Percentiles rank a stretch among this genome's conserved stretches.
Evolutionary conservation across 2,888 invertebrate genomes (phyloP).

Genomic region (Coenonympha glycerion): DNA sequence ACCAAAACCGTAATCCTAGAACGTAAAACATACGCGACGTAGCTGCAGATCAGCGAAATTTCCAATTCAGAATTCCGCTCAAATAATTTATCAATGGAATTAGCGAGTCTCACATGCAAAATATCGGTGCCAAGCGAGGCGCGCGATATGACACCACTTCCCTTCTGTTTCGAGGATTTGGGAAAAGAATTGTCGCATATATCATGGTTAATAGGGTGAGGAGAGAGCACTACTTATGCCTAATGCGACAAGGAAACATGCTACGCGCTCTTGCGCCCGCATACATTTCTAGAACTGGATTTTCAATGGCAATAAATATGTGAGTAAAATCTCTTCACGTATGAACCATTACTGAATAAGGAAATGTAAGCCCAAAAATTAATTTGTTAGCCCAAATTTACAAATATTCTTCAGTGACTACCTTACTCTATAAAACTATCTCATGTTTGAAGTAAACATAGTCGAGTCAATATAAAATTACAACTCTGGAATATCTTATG

Average conservation of each 20-base stretch:
- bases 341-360: slow-evolving; percentile 14
- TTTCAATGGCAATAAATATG: slow-evolving; percentile 69
- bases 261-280: slow-evolving; percentile 55
- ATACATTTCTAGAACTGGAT: slow-evolving; percentile 64
- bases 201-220: slow-evolving; percentile 74
- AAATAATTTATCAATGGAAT: slow-evolving; percentile 69
- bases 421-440: not conserved
- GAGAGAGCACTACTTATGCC: slow-evolving; percentile 75
- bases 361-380: slow-evolving; percentile 6
- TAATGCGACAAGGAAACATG: slow-evolving; percentile 75
- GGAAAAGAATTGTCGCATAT: slow-evolving; percentile 74
- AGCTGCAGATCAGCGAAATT: slow-evolving; percentile 44
- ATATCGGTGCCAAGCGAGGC: slow-evolving; percentile 54
- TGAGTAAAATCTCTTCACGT: slow-evolving; percentile 39
- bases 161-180: slow-evolving; percentile 68
- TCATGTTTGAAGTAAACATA: not conserved
- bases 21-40: slow-evolving; percentile 13
- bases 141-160: slow-evolving; percentile 62
- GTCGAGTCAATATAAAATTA: not conserved
- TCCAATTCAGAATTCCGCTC: slow-evolving; percentile 46
- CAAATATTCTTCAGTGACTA: not conserved
- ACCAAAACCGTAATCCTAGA: slow-evolving; percentile 11
- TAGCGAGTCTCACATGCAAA: slow-evolving; percentile 57
- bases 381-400: slow-evolving; percentile 1
- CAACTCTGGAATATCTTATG: not conserved